Conservation (phyloP, 2,888 invertebrate species). For the Diarsia rubi region DNA sequence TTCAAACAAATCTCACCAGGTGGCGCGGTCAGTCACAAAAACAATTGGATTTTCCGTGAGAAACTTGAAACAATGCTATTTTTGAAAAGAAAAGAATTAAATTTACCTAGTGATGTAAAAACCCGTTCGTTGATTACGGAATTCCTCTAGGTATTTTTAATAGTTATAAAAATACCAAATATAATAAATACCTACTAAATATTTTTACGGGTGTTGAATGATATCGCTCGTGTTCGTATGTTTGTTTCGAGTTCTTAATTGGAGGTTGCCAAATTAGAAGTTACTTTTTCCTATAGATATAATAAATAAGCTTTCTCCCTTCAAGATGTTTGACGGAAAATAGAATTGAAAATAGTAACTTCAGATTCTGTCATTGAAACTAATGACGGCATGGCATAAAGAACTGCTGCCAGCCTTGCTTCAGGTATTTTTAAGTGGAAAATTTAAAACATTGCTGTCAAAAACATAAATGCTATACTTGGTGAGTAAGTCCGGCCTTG, state of each 20-base stretch:
- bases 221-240: no score
- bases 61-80: constrained; percentile 37
- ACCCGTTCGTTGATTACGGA: constrained; percentile 5
- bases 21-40: constrained; percentile 44
- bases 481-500: constrained; percentile 68
- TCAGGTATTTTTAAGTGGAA: background rate
- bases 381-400: background rate
- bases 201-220: background rate
- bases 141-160: background rate
- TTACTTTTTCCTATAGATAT: no score
- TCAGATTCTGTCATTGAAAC: background rate
- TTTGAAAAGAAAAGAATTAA: background rate
- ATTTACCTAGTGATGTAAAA: background rate
- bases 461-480: constrained; percentile 18
- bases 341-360: background rate
- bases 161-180: background rate
- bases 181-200: background rate
- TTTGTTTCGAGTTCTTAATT: no score
- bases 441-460: constrained; percentile 36
- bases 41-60: constrained; percentile 17
- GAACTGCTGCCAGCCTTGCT: background rate
- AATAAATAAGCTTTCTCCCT: no score
- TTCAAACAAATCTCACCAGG: constrained; percentile 42
- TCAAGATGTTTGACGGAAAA: no score
- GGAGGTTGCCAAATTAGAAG: no score